Evolutionary conservation across 2,888 invertebrate genomes (phyloP).

Genomic region (Apotomis turbidana): DNA sequence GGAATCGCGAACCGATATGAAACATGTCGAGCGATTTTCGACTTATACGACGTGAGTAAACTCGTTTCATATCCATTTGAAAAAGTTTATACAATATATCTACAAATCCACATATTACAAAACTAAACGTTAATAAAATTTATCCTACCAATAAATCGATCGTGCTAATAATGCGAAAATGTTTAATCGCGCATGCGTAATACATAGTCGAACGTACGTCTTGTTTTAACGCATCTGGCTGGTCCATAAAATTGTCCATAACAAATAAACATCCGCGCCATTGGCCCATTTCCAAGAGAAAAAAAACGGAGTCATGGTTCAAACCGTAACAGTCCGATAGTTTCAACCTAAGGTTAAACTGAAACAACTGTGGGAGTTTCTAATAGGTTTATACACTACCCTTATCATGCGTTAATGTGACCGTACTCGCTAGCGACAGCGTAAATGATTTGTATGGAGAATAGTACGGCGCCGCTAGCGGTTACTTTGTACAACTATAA

Average conservation of each 20-base stretch:
- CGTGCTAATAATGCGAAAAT: constrained; percentile 23
- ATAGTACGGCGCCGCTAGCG: no score
- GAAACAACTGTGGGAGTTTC: background rate
- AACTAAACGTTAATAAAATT: constrained; percentile 16
- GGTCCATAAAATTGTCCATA: constrained; percentile 68
- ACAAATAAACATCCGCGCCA: constrained; percentile 63
- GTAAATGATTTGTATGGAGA: no score
- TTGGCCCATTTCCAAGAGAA: constrained; percentile 65
- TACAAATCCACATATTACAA: background rate
- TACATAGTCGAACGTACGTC: constrained; percentile 45
- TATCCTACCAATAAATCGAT: constrained; percentile 11
- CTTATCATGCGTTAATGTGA: no score
- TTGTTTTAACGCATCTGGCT: constrained; percentile 63
- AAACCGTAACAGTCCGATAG: constrained; percentile 35
- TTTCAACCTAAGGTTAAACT: background rate
- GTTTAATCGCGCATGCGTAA: constrained; percentile 24
- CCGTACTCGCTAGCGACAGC: no score
- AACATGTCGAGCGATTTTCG: no score
- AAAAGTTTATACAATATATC: background rate
- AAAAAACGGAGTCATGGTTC: constrained; percentile 51
- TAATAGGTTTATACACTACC: no score
- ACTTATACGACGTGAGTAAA: no score
- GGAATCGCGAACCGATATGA: no score
- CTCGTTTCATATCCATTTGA: background rate
- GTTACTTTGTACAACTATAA: no score